Evolutionary conservation across 2,888 invertebrate species (phyloP).

Genomic region (Micropterix aruncella): DNA sequence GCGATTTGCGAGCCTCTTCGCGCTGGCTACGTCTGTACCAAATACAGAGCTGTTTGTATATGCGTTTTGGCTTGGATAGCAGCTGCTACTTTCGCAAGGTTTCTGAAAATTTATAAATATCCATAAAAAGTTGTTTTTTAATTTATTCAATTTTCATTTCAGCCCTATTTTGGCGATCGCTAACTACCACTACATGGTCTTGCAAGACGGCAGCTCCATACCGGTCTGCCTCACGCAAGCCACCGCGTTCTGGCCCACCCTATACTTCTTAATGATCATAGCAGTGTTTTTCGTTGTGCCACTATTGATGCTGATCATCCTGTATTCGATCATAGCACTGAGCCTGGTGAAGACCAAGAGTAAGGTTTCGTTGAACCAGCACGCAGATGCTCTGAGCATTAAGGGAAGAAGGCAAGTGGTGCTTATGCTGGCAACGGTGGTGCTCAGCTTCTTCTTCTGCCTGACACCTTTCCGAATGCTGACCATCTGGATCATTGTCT

Average conservation of each 20-base stretch:
- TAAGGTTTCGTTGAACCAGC: conserved; percentile 54
- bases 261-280: conserved; percentile 68
- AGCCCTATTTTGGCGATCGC: conserved; percentile 69
- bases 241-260: conserved; percentile 58
- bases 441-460: conserved; percentile 78
- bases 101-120: conserved; percentile 14
- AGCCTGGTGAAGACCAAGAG: conserved; percentile 61
- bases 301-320: conserved; percentile 58
- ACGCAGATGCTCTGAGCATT: conserved; percentile 53
- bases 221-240: conserved; percentile 71
- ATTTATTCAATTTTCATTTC: conserved; percentile 39
- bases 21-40: conserved; percentile 82
- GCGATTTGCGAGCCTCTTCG: conserved; percentile 87
- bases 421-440: conserved; percentile 75
- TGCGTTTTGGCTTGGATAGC: conserved; percentile 74
- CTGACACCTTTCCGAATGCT: conserved; percentile 75
- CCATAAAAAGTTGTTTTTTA: neutral
- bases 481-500: conserved; percentile 69
- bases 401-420: conserved; percentile 73
- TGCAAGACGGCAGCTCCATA: conserved; percentile 54
- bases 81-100: conserved; percentile 79
- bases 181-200: conserved; percentile 52
- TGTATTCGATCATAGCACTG: conserved; percentile 74
- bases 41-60: conserved; percentile 68
- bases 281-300: conserved; percentile 72